phyloP scores from a whole-genome alignment of 2,113 vertebrate genomes.

The Phocoena phocoena region DNA sequence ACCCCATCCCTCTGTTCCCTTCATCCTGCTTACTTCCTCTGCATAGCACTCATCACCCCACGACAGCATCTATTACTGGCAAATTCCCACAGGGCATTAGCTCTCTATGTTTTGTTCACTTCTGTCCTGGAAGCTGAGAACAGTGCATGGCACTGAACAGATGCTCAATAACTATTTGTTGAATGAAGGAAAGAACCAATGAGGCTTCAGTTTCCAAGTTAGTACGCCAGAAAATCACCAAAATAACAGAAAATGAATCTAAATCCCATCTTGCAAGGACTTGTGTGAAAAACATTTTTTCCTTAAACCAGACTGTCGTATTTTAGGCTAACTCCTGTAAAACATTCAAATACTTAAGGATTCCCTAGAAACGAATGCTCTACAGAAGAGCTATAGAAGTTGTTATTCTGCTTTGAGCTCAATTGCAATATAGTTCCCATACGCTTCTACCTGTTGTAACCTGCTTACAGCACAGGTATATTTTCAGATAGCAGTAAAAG shows the following conservation, averaged over 20 bases:
- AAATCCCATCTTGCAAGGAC: not conserved
- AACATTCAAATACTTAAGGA: not conserved
- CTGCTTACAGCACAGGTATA: not conserved
- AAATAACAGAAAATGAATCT: not conserved
- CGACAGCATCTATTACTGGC: not conserved
- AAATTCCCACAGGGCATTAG: not conserved
- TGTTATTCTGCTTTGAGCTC: not conserved
- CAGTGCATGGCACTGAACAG: not conserved
- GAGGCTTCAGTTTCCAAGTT: not conserved
- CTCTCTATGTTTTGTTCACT: not conserved
- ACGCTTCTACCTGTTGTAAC: not conserved
- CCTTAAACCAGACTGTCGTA: not conserved
- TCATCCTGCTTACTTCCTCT: not conserved
- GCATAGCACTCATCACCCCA: not conserved
- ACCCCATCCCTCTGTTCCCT: not conserved
- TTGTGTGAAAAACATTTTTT: not conserved
- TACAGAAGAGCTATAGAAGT: not conserved
- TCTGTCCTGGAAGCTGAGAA: not conserved
- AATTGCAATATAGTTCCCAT: not conserved
- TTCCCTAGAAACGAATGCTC: not conserved
- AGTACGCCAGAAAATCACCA: not conserved
- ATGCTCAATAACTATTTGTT: not conserved
- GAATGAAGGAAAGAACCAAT: not conserved
- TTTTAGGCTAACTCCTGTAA: not conserved
- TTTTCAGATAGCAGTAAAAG: not conserved